Conservation (phyloP, 2,797 vertebrate genomes). For the Eremophila alpestris region DNA sequence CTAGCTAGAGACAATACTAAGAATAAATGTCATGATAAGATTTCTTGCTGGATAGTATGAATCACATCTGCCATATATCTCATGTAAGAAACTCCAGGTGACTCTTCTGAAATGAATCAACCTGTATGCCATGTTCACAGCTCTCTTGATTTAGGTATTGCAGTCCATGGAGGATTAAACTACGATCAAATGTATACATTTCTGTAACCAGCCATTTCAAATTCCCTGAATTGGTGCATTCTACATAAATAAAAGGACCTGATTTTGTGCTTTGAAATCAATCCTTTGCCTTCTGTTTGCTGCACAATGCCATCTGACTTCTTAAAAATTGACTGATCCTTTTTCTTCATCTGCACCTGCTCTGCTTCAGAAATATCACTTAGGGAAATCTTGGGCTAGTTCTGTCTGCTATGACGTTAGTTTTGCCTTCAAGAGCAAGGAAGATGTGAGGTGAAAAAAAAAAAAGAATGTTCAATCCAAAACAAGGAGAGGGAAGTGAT, state of each 20-base stretch:
- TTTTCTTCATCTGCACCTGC: slow-evolving; percentile 72
- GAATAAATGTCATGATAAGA: neutral
- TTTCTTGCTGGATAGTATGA: neutral
- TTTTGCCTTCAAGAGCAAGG: slow-evolving; percentile 30
- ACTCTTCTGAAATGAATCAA: slow-evolving; percentile 49
- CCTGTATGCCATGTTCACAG: neutral
- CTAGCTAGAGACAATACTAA: neutral
- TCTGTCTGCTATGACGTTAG: slow-evolving; percentile 50
- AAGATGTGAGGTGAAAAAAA: slow-evolving; percentile 1
- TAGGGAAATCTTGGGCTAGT: slow-evolving; percentile 56
- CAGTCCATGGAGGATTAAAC: slow-evolving; percentile 62
- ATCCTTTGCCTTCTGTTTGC: slow-evolving; percentile 70
- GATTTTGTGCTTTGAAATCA: slow-evolving; percentile 75
- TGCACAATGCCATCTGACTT: slow-evolving; percentile 73
- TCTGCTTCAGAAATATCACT: slow-evolving; percentile 65
- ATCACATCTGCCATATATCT: neutral
- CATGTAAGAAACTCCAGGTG: slow-evolving; percentile 47
- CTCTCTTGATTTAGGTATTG: slow-evolving; percentile 48
- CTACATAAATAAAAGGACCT: slow-evolving; percentile 75
- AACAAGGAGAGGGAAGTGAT: slow-evolving; percentile 48
- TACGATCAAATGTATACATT: slow-evolving; percentile 63
- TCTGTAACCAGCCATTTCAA: slow-evolving; percentile 72
- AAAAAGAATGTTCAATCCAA: slow-evolving; percentile 1
- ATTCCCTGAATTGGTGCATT: slow-evolving; percentile 71
- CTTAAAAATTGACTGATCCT: slow-evolving; percentile 57